Base-by-base conservation (phyloP, 2,888 invertebrate species). In the Cabera pusaria region DNA sequence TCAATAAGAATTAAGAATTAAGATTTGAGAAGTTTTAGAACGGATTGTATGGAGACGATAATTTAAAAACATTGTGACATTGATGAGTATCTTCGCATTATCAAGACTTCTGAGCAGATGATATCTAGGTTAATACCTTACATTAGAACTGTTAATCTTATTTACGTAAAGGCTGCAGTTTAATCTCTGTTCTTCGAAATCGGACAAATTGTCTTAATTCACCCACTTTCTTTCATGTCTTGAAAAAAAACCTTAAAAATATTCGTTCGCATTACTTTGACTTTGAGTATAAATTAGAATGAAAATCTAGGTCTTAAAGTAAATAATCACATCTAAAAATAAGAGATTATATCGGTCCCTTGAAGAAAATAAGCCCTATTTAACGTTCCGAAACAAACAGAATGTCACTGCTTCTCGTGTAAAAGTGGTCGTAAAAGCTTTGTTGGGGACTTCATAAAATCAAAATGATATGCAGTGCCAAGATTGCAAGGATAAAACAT, bases 41-140 rank as follows among this genome's bases (percentile, higher is more conserved):
- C n/a, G n/a, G n/a, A n/a, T n/a, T n/a, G n/a, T n/a, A n/a, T n/a
- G n/a, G n/a, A n/a, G n/a, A n/a, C n/a, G n/a, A n/a, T n/a, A n/a
- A n/a, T n/a, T 4, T 14, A 21, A 34, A 28, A 18, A 17, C 20
- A 25, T 26, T 6, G n/a, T 24, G 42, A 37, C 37, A 17, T 18
- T 37, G 41, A 42, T 23, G 22, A 35, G 41, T 42, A 14, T 31
- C 10, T 19, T 31, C 19, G 6, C 35, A 31, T 19, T 33, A 31
- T 8, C 16, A 23, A 3, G 12, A 18, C 14, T 14, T 20, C 27
- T 27, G 7, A 23, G 6, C 4, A 14, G 25, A 34, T 21, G 22
- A 42, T 31, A 36, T 42, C 31, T 35, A 10, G 41, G 41, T 42
- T 42, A 42, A 32, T 36, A 32, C 41, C 21, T 10, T 14, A 12